These are phyloP conservation scores for Ladona fulva DNA, from an alignment of 1,140 invertebrate genomes.

Conservation along the genomic window DNA sequence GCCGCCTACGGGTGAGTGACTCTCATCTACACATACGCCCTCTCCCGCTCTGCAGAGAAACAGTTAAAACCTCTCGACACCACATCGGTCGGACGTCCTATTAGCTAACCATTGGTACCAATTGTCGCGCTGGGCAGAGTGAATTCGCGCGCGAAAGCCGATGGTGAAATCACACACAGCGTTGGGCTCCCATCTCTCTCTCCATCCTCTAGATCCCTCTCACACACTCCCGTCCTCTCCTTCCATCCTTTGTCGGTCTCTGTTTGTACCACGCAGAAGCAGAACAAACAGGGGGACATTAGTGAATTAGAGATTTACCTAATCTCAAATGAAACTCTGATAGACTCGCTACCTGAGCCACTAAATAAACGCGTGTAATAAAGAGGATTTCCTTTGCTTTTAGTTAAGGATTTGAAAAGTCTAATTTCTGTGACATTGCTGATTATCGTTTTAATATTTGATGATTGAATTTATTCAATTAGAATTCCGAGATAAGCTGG, in stretches of 20 bases:
- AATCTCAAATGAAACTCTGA: no score
- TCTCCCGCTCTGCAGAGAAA: neutral
- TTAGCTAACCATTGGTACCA: neutral
- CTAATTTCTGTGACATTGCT: no score
- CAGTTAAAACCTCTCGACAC: neutral
- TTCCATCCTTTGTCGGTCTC: neutral
- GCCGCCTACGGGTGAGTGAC: conserved; percentile 81
- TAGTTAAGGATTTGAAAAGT: no score
- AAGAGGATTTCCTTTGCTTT: no score
- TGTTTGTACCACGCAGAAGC: no score
- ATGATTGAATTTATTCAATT: no score
- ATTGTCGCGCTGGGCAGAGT: neutral
- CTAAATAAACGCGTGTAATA: no score
- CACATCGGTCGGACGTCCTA: neutral
- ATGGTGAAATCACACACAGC: neutral
- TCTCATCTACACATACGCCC: neutral
- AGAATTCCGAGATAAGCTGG: no score
- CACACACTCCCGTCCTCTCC: neutral
- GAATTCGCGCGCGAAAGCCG: neutral
- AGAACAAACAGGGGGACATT: no score
- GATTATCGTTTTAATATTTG: no score
- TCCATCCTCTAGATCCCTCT: neutral
- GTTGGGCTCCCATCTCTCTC: neutral
- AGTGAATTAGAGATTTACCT: no score
- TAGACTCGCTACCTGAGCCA: no score